Conservation (phyloP, 2,888 invertebrate species). For the Lacanobia oleracea region DNA sequence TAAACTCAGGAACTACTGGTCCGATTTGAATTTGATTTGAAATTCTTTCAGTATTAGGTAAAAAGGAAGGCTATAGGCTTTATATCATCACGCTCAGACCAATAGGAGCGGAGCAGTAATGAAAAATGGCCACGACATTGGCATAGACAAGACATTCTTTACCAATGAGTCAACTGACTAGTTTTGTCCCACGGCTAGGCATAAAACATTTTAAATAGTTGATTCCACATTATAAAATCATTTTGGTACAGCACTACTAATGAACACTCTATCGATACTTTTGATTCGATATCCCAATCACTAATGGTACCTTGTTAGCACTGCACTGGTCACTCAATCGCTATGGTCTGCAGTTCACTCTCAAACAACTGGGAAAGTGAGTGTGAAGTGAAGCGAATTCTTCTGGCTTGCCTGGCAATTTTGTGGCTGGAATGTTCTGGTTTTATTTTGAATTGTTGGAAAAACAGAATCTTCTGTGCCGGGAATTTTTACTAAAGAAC, state of each 20-base stretch:
- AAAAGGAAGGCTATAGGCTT: too few species aligned
- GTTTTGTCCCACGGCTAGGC: too few species aligned
- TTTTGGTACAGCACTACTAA: neutral
- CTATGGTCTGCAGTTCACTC: constrained; percentile 15
- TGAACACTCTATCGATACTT: constrained; percentile 22
- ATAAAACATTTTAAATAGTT: too few species aligned
- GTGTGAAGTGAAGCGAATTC: constrained; percentile 8
- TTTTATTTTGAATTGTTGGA: neutral
- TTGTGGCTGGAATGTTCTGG: neutral
- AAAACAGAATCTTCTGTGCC: neutral
- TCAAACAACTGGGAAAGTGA: neutral
- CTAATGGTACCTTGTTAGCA: constrained; percentile 17
- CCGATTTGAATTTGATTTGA: too few species aligned
- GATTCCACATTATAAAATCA: too few species aligned
- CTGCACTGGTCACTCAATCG: constrained; percentile 12
- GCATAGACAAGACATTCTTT: neutral
- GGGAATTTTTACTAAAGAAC: neutral
- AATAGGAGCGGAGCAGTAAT: too few species aligned
- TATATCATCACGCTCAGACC: too few species aligned
- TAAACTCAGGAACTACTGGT: too few species aligned
- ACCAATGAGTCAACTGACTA: too few species aligned
- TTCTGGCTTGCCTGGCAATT: constrained; percentile 2
- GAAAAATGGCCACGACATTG: too few species aligned
- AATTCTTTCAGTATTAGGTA: too few species aligned
- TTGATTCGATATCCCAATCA: constrained; percentile 9